Evolutionary conservation across 2,888 invertebrate species (phyloP).

Genomic region (Amphipyra berbera): DNA sequence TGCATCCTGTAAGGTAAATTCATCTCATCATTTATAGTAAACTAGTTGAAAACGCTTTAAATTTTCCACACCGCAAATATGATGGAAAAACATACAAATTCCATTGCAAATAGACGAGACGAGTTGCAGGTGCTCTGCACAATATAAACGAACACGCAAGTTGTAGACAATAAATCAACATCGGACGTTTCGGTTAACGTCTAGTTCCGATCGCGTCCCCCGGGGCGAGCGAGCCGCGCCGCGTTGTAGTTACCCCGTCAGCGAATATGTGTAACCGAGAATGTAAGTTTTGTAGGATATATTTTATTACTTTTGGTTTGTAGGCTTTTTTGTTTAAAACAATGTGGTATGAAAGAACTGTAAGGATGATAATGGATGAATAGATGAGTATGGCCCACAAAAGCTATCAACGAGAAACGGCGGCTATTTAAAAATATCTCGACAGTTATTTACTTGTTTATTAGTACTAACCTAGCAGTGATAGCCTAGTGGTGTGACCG

Average conservation of each 20-base stretch:
- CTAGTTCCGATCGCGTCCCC: constrained; percentile 57
- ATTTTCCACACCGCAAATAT: constrained; percentile 3
- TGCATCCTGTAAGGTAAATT: constrained; percentile 12
- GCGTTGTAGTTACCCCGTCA: constrained; percentile 30
- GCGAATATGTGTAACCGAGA: constrained; percentile 33
- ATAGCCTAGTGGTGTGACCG: too few relatives aligned
- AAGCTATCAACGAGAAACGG: too few relatives aligned
- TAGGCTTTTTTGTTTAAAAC: background rate
- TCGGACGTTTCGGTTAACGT: constrained; percentile 68
- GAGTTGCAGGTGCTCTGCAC: constrained; percentile 31
- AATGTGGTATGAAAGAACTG: too few relatives aligned
- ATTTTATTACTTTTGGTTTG: constrained; percentile 15
- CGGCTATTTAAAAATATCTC: too few relatives aligned
- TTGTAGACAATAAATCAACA: constrained; percentile 66
- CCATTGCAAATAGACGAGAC: constrained; percentile 29
- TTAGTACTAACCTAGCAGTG: too few relatives aligned
- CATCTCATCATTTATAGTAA: constrained; percentile 12
- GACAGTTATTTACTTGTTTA: too few relatives aligned
- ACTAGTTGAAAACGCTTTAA: constrained; percentile 4
- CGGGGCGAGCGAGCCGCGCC: constrained; percentile 23
- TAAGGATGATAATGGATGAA: too few relatives aligned
- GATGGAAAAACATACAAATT: constrained; percentile 26
- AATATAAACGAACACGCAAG: constrained; percentile 43
- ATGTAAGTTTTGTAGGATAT: constrained; percentile 27
- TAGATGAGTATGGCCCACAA: too few relatives aligned